Evolutionary conservation across 1,140 invertebrate genomes (phyloP).

Genomic region (Aphaenogaster floridana): DNA sequence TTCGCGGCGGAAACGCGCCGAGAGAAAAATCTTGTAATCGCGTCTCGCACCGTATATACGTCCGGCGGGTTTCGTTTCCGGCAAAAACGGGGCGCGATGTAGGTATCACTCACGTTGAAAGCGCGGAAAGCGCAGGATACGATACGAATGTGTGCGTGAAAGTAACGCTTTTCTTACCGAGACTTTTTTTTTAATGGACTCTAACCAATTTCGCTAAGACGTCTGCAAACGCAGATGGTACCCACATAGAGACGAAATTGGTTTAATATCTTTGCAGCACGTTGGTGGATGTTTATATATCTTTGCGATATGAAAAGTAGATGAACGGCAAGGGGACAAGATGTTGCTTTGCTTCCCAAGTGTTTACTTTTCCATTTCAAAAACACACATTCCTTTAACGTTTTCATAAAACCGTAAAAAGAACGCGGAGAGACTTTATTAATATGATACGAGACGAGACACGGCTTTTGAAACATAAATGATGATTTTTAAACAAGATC

Average conservation of each 20-base stretch:
- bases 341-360: neutral
- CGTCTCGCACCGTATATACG: constrained; percentile 32
- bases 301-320: constrained; percentile 24
- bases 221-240: constrained; percentile 20
- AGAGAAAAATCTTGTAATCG: constrained; percentile 60
- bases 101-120: constrained; percentile 35
- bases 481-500: constrained; percentile 4
- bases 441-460: neutral
- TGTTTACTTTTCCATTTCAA: constrained; percentile 40
- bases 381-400: constrained; percentile 16
- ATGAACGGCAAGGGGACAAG: neutral
- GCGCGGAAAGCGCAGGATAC: neutral
- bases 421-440: neutral
- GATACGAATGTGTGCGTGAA: neutral
- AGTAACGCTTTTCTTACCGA: constrained; percentile 13
- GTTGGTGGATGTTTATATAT: neutral
- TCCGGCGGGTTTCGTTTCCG: constrained; percentile 31
- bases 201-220: constrained; percentile 26
- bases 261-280: constrained; percentile 20
- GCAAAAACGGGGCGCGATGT: constrained; percentile 20
- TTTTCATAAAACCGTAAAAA: constrained; percentile 1
- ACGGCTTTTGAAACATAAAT: neutral
- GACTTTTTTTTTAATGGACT: constrained; percentile 42
- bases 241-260: constrained; percentile 10
- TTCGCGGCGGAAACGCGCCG: constrained; percentile 30